Evolutionary conservation across 2,888 invertebrate genomes (phyloP), one percentile per base, ranked within the genome.

Genomic region (Axea sp.): DNA sequence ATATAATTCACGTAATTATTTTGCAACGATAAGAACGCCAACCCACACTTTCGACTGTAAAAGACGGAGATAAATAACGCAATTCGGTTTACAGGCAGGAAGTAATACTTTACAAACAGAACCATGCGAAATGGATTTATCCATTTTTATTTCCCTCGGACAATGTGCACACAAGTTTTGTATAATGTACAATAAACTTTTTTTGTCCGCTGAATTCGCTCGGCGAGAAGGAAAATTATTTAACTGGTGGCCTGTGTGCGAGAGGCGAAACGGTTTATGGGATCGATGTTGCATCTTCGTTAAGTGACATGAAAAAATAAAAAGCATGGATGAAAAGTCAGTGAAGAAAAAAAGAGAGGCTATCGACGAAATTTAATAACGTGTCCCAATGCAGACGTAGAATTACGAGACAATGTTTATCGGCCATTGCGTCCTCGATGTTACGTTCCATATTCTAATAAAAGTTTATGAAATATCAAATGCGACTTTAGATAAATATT

Each of bases 381-480:
- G 64, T 35, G 57, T 30, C 28, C 7, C 41, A 33, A 9, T 28
- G 39, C 31, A 30, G 49, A 49, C 28, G 26, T 30, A 24, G 19
- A 62, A 62, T 53, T 24, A 69, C 30, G 60, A 47, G 64, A 7
- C 30, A 49, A 72, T 64, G 31, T 71, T 64, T 71, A 64, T 55
- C 55, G 62, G 49, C 31, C 31, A 30, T 62, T 43, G 33, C 39
- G 24, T 53, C 39, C 26, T 30, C 47, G 28, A 19, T 12, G 41
- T 33, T 51, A 15, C 51, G 14, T 22, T 51, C 26, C 51, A 30
- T 71, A 72, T 72, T 72, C 49, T 64, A 65, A 72, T 65, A 65
- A 72, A 72, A 72, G 59, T 65, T 72, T 65, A 65, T 65, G 64
- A 65, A 72, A 72, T 65, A 72, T 65, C 72, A 72, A 72, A 65